Conservation (phyloP, 2,113 vertebrate species). For the Pontoporia blainvillei region DNA sequence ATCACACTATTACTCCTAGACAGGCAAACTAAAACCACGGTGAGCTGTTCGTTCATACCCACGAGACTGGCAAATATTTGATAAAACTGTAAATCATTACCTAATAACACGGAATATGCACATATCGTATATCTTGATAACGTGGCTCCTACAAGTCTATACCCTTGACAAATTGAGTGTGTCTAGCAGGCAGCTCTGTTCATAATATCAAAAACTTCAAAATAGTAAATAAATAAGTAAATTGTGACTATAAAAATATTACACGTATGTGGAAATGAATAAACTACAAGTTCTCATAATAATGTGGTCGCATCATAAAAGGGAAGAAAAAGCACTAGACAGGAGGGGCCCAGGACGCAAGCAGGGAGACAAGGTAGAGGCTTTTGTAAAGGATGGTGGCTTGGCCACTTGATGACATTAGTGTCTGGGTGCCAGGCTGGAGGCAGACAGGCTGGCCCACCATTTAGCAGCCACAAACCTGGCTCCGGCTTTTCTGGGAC, state of each 20-base stretch:
- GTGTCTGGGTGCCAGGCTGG: not conserved
- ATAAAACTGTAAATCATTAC: not conserved
- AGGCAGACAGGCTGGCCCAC: not conserved
- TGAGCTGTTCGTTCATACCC: not conserved
- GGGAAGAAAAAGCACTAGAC: not conserved
- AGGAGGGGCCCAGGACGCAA: not conserved
- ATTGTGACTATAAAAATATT: not conserved
- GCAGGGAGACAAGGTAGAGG: not conserved
- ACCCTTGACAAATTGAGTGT: not conserved
- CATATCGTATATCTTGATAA: not conserved
- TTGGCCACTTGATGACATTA: not conserved
- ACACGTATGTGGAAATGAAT: not conserved
- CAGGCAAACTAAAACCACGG: not conserved
- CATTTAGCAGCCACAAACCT: not conserved
- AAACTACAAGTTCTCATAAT: not conserved
- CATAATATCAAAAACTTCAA: not conserved
- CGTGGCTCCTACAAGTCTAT: not conserved
- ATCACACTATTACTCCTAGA: not conserved
- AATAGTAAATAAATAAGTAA: not conserved
- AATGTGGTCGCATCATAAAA: not conserved
- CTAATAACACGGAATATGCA: not conserved
- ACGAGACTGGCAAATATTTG: not conserved
- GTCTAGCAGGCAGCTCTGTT: not conserved
- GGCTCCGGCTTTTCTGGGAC: not conserved
- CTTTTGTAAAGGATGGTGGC: not conserved